Evolutionary conservation across 2,888 invertebrate genomes (phyloP).

Genomic region (Sphaerophoria taeniata): DNA sequence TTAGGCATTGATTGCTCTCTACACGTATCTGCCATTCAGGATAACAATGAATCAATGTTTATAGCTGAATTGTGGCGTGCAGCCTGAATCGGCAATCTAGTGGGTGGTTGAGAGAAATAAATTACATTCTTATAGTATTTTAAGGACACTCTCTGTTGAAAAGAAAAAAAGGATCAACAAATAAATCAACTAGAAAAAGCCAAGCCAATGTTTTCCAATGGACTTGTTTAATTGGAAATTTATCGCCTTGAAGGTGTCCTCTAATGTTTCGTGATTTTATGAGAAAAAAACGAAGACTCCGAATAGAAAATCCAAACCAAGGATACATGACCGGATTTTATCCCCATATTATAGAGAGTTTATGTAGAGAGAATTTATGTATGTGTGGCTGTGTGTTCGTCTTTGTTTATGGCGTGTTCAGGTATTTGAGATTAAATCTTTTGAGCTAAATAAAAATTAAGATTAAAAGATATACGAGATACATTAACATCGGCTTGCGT

Average conservation of each 20-base stretch:
- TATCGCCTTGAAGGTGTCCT: conserved; percentile 45
- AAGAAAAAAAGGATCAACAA: background rate
- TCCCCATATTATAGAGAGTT: background rate
- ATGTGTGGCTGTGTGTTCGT: background rate
- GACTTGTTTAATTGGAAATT: conserved; percentile 52
- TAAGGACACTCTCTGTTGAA: background rate
- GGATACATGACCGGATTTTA: conserved; percentile 26
- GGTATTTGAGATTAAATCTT: conserved; percentile 6
- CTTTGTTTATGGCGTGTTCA: background rate
- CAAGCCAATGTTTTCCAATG: conserved; percentile 27
- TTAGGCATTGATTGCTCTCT: conserved; percentile 16
- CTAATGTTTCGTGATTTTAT: conserved; percentile 28
- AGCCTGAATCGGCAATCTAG: background rate
- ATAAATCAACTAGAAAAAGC: conserved; percentile 13
- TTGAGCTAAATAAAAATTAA: conserved; percentile 28
- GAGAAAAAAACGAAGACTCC: background rate
- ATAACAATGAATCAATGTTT: conserved; percentile 24
- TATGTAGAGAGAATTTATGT: background rate
- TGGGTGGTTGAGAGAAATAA: conserved; percentile 12
- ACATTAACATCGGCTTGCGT: conserved; percentile 23
- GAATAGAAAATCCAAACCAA: conserved; percentile 42
- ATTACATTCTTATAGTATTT: conserved; percentile 8
- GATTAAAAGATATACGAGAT: conserved; percentile 30
- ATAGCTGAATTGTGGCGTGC: background rate
- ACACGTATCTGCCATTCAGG: conserved; percentile 15